Percentiles rank a stretch among this genome's conserved stretches.
Conservation (phyloP, 2,797 vertebrate species). For the Rallus crepitans region DNA sequence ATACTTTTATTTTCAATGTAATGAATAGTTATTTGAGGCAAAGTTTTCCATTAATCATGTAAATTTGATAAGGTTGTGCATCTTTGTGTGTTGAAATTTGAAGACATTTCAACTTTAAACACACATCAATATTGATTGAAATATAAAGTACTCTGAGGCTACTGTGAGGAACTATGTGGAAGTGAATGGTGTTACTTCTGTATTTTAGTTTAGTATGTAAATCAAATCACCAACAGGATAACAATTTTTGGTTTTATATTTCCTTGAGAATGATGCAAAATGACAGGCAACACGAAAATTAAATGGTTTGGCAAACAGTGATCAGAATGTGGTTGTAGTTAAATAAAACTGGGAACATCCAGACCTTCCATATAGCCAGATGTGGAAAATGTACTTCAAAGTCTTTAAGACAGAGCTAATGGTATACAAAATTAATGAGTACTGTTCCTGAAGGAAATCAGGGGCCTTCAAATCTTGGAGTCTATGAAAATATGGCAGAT, state of each 20-base stretch:
- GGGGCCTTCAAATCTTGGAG: not conserved
- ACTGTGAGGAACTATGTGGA: not conserved
- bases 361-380: constrained; percentile 42
- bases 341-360: constrained; percentile 35
- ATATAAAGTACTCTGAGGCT: not conserved
- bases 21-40: not conserved
- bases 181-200: not conserved
- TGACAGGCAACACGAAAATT: not conserved
- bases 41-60: not conserved
- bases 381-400: constrained; percentile 49
- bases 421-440: not conserved
- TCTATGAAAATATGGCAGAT: not conserved
- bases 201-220: constrained; percentile 3
- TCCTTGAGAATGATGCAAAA: not conserved
- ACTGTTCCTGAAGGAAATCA: not conserved
- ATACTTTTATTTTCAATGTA: not conserved
- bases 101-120: not conserved
- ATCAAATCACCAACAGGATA: not conserved
- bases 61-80: not conserved
- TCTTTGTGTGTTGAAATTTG: not conserved
- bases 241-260: not conserved
- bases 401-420: constrained; percentile 3
- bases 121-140: not conserved
- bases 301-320: not conserved
- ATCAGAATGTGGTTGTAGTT: constrained; percentile 34